Evolutionary conservation across 1,140 invertebrate genomes (phyloP), one percentile per base, ranked within the genome.

Genomic region (Oryctes rhinoceros): DNA sequence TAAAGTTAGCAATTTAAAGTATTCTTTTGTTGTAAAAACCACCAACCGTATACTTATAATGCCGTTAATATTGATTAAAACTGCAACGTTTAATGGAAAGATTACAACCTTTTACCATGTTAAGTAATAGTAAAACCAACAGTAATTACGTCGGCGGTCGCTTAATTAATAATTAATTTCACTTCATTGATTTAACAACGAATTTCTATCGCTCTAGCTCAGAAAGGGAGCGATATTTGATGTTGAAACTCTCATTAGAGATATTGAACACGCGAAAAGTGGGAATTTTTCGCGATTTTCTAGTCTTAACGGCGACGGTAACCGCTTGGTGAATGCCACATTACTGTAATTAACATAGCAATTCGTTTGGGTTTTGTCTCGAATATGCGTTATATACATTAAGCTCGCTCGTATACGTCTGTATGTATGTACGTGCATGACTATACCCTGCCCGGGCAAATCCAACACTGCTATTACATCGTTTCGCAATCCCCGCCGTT

Each of bases 401-500:
- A 18, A n/a, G 15, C 3, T 6, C 18, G 15, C 13, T n/a, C 0
- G 53, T 59, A 15, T 59, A 3, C 53, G 3, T 59, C 15, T 13
- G 13, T 59, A 59, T 13, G 13, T 59, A 59, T 18, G 53, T 59
- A 59, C 15, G 13, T 53, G n/a, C 49, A 53, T 53, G n/a, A 9
- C 15, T 59, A 59, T n/a, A 59, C 53, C n/a, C 53, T 59, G 53
- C 18, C 13, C 53, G n/a, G 3, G 15, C n/a, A 59, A 59, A 59
- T 59, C n/a, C 5, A 59, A 59, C 24, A 30, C 53, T 59, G 53
- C 18, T 59, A 59, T 59, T 59, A 59, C 53, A 7, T 59, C 18
- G 15, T 59, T 59, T 59, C 53, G 53, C 53, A 59, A 59, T 59
- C 53, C 53, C 53, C 53, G 6, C n/a, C 15, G 53, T 59, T 59